Base-by-base conservation (phyloP, 2,888 invertebrate species). In the Cephus nigrinus region DNA sequence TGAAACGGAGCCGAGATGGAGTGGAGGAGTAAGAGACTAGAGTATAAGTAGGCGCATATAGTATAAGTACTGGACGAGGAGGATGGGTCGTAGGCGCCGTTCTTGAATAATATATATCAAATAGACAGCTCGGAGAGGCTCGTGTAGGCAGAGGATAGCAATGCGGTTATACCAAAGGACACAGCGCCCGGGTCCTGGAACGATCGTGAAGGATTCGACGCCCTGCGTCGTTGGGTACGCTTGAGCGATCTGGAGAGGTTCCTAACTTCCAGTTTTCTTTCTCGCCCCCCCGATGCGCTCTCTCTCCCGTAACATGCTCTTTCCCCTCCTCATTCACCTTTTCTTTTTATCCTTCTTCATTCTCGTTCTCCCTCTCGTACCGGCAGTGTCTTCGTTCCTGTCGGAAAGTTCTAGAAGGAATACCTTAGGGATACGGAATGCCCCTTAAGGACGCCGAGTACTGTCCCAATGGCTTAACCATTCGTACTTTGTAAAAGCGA, bases 241-340 rank as follows among this genome's bases (percentile, higher is more conserved):
- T 55, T 55, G 55, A 55, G 55, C 23, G 55, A 55, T 55, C 55
- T 55, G 55, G 55, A 23, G 55, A 55, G 55, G 55, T 55, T 55
- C 55, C 55, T 55, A 55, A 55, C 55, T 55, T 55, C 55, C 55
- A 55, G 55, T 71, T 71, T 71, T 71, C 71, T 32, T 71, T 71
- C 71, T 71, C 12, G 12, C 31, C 3, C 31, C 30, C 71, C 12
- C 15, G 69, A 31, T 30, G 69, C 69, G 30, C 69, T 30, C 69
- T 69, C 71, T 69, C 31, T 32, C 31, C 71, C 31, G 31, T 71
- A 71, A 77, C 74, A 71, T 74, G 77, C 69, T 32, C 36, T 23
- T 35, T 73, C 79, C 30, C 68, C 55, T 40, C 34, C 69, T 72
- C 55, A 55, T 55, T 55, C 55, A 55, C 33, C 77, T 76, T 68